Evolutionary conservation across 2,797 vertebrate species (phyloP).

Genomic region (Macropus fuliginosus): DNA sequence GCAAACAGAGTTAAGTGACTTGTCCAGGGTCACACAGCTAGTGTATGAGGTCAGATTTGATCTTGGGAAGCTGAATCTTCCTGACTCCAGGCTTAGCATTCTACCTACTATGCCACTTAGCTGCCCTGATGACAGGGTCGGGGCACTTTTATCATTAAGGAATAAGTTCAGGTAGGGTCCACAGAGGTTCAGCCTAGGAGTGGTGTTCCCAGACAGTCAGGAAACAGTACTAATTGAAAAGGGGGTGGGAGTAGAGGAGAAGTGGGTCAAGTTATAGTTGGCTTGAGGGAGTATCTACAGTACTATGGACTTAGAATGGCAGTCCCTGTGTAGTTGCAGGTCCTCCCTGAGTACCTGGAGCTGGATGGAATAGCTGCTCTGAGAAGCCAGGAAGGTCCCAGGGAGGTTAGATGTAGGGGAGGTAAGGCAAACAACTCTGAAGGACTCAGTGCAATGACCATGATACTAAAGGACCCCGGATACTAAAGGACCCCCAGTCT

Average conservation of each 20-base stretch:
- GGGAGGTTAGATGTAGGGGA: neutral
- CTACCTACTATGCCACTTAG: neutral
- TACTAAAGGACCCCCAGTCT: no score
- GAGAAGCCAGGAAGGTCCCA: neutral
- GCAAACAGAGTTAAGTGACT: neutral
- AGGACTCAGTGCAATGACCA: neutral
- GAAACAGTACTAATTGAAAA: neutral
- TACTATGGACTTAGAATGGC: neutral
- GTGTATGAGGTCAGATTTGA: neutral
- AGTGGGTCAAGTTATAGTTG: neutral
- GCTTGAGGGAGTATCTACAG: neutral
- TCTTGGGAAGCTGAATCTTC: neutral
- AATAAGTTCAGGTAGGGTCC: neutral
- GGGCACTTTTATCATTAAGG: neutral
- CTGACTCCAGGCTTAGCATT: neutral
- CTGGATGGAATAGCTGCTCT: neutral
- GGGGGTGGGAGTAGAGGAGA: neutral
- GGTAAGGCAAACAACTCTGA: neutral
- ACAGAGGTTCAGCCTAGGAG: neutral
- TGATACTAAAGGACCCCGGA: neutral
- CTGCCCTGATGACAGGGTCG: neutral
- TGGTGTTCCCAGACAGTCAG: neutral
- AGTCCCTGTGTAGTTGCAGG: neutral
- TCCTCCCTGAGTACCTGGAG: neutral
- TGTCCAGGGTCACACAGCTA: neutral